Evolutionary conservation across 2,888 invertebrate species (phyloP), one percentile per base, ranked within the genome.

Genomic region (Teleiodes luculella): DNA sequence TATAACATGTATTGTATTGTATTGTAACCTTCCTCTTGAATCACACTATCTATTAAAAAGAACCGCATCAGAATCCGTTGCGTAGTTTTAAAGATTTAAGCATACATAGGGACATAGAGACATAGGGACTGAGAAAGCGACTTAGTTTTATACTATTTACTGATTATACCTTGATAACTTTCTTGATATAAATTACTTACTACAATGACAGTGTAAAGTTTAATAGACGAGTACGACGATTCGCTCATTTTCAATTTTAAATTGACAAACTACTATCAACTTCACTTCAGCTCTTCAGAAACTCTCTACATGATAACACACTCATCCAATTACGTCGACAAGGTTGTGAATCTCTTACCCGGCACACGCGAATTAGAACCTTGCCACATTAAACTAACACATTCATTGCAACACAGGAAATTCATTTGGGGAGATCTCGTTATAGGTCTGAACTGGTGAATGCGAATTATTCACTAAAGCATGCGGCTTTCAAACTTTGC

Each of bases 361-460:
- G 57, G 54, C 55, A 64, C 69, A 57, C 57, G 65, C 63, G 61
- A 66, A 67, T 66, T 67, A 60, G 68, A 65, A 73, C 72, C 66
- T 55, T 72, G 67, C 72, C 64, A 58, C 59, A 63, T 61, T 63
- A 58, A 62, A 58, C 61, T 57, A 56, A 58, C 58, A 54, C 59
- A 57, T 66, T 63, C 63, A 68, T 70, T 70, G 68, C 61, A 58
- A 59, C 57, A 56, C 56, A 58, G 59, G 56, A 59, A 60, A 60
- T 65, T 64, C 62, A 59, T 57, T 53, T 53, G 57, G 59, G 49
- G 50, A 52, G 50, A 54, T 56, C 55, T 57, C 57, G 51, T 60
- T 57, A 59, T 52, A 55, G 49, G 57, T 54, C 36, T 46, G 30
- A 53, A 57, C 53, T 58, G 53, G 57, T 52, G 51, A 45, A 57